phyloP scores from a whole-genome alignment of 2,113 vertebrate species.

The Ameiurus melas region DNA sequence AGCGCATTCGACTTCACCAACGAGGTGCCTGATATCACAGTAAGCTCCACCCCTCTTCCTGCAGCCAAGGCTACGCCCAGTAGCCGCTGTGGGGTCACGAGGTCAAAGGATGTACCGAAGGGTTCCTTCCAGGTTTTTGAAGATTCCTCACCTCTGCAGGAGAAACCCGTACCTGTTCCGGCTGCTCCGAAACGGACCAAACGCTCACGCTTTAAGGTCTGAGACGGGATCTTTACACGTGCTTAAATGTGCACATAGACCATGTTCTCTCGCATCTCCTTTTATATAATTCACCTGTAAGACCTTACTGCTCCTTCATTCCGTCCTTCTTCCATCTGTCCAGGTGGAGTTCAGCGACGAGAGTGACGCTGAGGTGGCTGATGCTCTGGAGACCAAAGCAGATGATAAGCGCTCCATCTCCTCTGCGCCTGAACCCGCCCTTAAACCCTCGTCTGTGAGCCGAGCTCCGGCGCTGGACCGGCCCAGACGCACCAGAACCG shows the following conservation, averaged over 20 bases:
- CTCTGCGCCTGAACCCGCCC: slow-evolving; percentile 40
- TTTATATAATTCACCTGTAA: background rate
- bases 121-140: slow-evolving; percentile 81
- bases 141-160: slow-evolving; percentile 65
- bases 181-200: slow-evolving; percentile 79
- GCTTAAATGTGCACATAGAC: background rate
- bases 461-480: slow-evolving; percentile 41
- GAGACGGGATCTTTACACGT: background rate
- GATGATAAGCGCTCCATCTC: slow-evolving; percentile 48
- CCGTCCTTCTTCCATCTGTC: background rate
- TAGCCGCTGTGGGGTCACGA: background rate
- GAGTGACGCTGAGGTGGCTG: slow-evolving; percentile 76
- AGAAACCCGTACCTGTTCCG: slow-evolving; percentile 62
- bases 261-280: background rate
- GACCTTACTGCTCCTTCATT: background rate
- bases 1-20: slow-evolving; percentile 66
- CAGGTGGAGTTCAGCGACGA: slow-evolving; percentile 88
- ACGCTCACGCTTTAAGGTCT: slow-evolving; percentile 80
- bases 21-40: slow-evolving; percentile 57
- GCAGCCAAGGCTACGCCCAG: background rate
- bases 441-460: slow-evolving; percentile 15
- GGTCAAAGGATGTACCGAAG: slow-evolving; percentile 52
- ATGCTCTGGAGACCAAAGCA: slow-evolving; percentile 28
- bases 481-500: slow-evolving; percentile 46
- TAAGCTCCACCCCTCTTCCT: slow-evolving; percentile 66